phyloP scores from a whole-genome alignment of 2,113 vertebrate genomes.

The Indicator maculatus region DNA sequence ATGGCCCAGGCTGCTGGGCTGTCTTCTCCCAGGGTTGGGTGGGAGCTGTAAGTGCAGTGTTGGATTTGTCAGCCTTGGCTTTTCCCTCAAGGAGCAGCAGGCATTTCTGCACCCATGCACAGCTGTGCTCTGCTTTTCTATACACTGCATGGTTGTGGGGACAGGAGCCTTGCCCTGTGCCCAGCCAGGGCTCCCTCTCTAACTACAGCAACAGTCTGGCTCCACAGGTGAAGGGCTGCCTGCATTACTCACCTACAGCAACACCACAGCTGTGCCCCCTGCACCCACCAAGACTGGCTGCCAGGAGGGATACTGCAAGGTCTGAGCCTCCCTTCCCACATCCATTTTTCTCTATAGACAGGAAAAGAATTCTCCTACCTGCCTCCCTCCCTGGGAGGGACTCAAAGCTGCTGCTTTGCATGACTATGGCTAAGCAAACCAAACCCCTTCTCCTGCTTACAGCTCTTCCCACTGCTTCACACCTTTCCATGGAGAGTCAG shows the following conservation, averaged over 20 bases:
- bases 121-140: background rate
- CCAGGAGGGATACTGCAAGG: accelerated
- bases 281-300: background rate
- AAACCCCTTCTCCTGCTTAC: background rate
- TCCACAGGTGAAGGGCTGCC: accelerated
- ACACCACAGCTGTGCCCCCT: accelerated
- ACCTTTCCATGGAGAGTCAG: background rate
- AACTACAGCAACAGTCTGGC: background rate
- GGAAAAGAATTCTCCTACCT: background rate
- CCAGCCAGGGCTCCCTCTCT: background rate
- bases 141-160: background rate
- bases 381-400: background rate
- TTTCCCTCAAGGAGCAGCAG: background rate
- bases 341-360: background rate
- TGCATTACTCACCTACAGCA: background rate
- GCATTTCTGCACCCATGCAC: background rate
- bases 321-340: background rate
- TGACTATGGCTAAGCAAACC: background rate
- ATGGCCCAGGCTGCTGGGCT: background rate
- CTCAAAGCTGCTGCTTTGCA: background rate
- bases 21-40: background rate
- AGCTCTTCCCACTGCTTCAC: background rate
- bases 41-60: background rate
- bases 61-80: background rate
- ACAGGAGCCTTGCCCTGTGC: background rate